Evolutionary conservation across 2,888 invertebrate species (phyloP).

Genomic region (Heteropelma amictum): DNA sequence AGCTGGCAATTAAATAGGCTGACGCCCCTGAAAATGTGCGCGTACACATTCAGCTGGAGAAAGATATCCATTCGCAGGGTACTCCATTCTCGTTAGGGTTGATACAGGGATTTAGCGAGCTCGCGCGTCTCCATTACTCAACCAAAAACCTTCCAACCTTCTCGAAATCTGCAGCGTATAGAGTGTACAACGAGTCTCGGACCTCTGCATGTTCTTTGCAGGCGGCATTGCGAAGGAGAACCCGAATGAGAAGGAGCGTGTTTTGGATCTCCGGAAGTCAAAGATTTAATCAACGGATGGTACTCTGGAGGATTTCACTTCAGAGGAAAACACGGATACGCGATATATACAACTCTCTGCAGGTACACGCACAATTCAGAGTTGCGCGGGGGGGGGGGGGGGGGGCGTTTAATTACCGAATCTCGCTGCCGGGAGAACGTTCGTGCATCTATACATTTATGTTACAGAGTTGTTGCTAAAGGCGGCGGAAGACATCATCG

Average conservation of each 20-base stretch:
- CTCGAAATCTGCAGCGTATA: too few relatives aligned
- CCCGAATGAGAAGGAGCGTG: background rate
- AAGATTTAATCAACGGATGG: slow-evolving; percentile 73
- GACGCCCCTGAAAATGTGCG: background rate
- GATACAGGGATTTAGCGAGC: slow-evolving; percentile 42
- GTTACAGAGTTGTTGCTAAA: slow-evolving; percentile 15
- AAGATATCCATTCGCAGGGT: background rate
- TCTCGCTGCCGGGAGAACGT: slow-evolving; percentile 66
- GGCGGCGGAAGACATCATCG: slow-evolving; percentile 43
- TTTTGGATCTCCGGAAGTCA: slow-evolving; percentile 55
- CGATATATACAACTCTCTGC: slow-evolving; percentile 43
- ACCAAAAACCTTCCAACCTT: slow-evolving; percentile 27
- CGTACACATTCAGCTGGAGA: slow-evolving; percentile 5
- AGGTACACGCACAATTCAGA: slow-evolving; percentile 74
- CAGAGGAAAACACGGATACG: slow-evolving; percentile 51
- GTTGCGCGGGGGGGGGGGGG: slow-evolving; percentile 63
- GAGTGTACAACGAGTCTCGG: slow-evolving; percentile 13
- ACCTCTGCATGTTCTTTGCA: slow-evolving; percentile 8
- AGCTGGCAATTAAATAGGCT: slow-evolving; percentile 66
- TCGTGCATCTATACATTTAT: background rate
- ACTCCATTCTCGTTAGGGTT: slow-evolving; percentile 39
- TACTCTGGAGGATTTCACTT: slow-evolving; percentile 67
- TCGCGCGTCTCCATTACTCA: slow-evolving; percentile 43
- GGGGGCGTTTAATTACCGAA: slow-evolving; percentile 74
- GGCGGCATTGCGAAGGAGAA: slow-evolving; percentile 11